A percentile compares a stretch with the other conserved stretches of the same genome.
phyloP scores from a whole-genome alignment of 2,113 vertebrate species.

The Nansenia antarctica region DNA sequence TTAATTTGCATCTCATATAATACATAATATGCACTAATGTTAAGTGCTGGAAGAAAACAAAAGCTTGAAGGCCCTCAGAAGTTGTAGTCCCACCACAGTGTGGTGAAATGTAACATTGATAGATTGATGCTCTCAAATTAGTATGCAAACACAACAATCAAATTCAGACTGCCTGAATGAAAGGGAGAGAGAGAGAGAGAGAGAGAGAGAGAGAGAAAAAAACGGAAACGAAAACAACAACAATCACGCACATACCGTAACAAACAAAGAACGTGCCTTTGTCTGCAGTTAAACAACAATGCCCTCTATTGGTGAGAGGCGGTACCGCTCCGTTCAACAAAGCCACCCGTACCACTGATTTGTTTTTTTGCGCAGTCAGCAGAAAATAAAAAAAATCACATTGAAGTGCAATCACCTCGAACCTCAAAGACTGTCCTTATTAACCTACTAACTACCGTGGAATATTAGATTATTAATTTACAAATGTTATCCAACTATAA shows the following conservation, averaged over 20 bases:
- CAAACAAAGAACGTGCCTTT: slow-evolving; percentile 56
- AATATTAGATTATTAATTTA: slow-evolving; percentile 66
- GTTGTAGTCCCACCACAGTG: slow-evolving; percentile 37
- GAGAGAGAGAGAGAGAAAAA: not conserved
- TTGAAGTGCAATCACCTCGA: slow-evolving; percentile 73
- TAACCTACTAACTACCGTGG: slow-evolving; percentile 63
- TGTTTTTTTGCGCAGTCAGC: slow-evolving; percentile 70
- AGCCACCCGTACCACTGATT: slow-evolving; percentile 49
- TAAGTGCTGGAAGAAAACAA: slow-evolving; percentile 46
- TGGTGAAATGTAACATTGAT: slow-evolving; percentile 33
- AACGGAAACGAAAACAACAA: slow-evolving; percentile 47
- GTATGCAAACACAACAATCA: slow-evolving; percentile 52
- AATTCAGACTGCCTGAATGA: slow-evolving; percentile 37
- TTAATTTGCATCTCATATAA: slow-evolving; percentile 67
- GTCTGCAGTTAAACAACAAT: slow-evolving; percentile 72
- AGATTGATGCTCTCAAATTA: slow-evolving; percentile 46
- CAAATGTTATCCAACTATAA: slow-evolving; percentile 65
- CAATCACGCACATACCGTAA: slow-evolving; percentile 40
- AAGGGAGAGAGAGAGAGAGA: slow-evolving; percentile 21
- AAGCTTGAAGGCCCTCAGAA: slow-evolving; percentile 44
- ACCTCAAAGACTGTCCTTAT: slow-evolving; percentile 70
- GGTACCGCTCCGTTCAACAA: slow-evolving; percentile 42
- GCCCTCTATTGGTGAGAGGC: slow-evolving; percentile 68
- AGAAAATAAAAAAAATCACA: slow-evolving; percentile 72
- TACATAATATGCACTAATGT: slow-evolving; percentile 58